Base-by-base conservation (phyloP, 2,113 vertebrate genomes). In the Dasyornis broadbenti region DNA sequence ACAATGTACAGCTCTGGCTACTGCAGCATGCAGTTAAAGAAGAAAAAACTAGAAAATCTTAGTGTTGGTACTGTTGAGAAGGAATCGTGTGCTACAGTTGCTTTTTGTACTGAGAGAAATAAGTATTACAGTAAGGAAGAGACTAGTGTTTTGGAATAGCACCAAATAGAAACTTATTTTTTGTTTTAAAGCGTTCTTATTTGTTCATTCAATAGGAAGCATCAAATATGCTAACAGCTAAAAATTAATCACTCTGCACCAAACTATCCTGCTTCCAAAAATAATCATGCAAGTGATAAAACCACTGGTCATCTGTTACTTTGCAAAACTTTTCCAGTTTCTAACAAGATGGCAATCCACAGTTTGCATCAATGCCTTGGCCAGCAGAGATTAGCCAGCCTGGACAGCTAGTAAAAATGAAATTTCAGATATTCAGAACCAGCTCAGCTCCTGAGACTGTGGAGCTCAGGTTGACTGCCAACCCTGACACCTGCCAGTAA, bases 211-310 rank as follows among this genome's bases (percentile, higher is more conserved):
- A 76, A 72, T 53, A 71, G 84, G 73, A 94, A 91, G 65, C 26
- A 89, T 76, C 45, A 27, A 78, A 89, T 26, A 82, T 27, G 23
- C 26, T 82, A 89, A 83, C 14, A 91, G 49, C 83, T 72, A 76
- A 94, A 86, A 91, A 89, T 72, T 91, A 82, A 86, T 86, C 73
- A 53, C 14, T 11, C 22, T 54, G 31, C 65, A 76, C 40, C 26
- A 79, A 91, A 94, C 86, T 87, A 85, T 75, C 57, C 77, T 76
- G 31, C 72, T 92, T 82, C 73, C 44, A 91, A 86, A 89, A 92
- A 91, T 87, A 95, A 82, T 76, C 31, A 57, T 8, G 6, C 6
- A 56, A 86, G 31, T 33, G 39, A n/a, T 64, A 86, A 84, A 95
- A 53, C 23, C 44, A 63, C 37, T 30, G 65, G 73, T 89, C 83